Conservation (phyloP, 2,797 vertebrate species). For the Scyliorhinus canicula region DNA sequence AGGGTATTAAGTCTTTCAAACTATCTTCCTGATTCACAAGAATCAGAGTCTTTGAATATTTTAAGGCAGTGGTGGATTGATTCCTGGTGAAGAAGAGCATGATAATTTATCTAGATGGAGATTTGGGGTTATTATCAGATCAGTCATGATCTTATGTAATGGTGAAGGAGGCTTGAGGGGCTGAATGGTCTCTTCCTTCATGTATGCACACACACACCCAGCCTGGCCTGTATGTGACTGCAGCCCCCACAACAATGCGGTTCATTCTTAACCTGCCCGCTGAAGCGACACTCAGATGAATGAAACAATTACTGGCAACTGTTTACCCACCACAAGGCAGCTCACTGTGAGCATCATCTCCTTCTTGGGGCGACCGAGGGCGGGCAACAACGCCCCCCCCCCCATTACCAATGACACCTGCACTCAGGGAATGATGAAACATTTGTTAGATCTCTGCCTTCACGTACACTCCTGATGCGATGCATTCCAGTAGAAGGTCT, state of each 20-base stretch:
- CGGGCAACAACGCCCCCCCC: not conserved
- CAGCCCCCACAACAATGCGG: not conserved
- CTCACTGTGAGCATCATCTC: not conserved
- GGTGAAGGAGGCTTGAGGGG: too few species aligned
- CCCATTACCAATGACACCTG: not conserved
- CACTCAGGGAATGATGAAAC: not conserved
- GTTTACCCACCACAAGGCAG: not conserved
- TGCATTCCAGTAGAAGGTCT: constrained; percentile 86
- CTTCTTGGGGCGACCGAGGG: not conserved
- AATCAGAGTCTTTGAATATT: too few species aligned
- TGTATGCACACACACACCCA: too few species aligned
- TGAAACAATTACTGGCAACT: not conserved
- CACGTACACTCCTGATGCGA: constrained; percentile 89
- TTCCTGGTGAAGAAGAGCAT: too few species aligned
- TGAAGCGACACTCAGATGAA: not conserved
- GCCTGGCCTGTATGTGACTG: not conserved
- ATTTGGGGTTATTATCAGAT: too few species aligned
- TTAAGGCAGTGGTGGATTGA: too few species aligned
- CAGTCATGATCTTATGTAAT: too few species aligned
- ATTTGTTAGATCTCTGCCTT: not conserved
- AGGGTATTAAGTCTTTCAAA: too few species aligned
- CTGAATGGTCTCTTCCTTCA: too few species aligned
- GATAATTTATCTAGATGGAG: too few species aligned
- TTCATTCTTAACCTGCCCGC: not conserved
- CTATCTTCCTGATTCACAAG: too few species aligned